Conservation (phyloP, 1,140 invertebrate species). For the Pseudachorutes palmiensis region DNA sequence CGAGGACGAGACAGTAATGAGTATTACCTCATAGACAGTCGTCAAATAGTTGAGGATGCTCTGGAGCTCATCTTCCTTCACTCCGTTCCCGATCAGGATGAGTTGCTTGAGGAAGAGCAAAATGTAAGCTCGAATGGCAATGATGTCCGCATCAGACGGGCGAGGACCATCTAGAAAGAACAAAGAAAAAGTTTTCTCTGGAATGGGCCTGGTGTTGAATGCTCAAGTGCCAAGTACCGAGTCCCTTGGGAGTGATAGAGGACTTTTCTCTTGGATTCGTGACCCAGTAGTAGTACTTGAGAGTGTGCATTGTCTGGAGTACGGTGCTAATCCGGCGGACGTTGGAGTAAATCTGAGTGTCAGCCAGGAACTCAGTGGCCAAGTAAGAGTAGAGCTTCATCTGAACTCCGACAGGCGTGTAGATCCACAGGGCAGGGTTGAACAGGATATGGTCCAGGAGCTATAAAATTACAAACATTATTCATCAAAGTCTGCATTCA, state of each 20-base stretch:
- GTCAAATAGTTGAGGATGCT: constrained; percentile 96
- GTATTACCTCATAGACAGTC: constrained; percentile 81
- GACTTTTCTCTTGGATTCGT: constrained; percentile 89
- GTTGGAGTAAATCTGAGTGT: constrained; percentile 95
- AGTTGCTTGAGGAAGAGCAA: constrained; percentile 91
- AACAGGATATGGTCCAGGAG: constrained; percentile 96
- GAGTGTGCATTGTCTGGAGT: constrained; percentile 92
- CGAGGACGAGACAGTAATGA: constrained; percentile 58
- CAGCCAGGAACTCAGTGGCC: constrained; percentile 93
- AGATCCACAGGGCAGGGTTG: constrained; percentile 98
- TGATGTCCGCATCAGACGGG: constrained; percentile 85
- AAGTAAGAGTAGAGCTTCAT: constrained; percentile 92
- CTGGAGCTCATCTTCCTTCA: constrained; percentile 97
- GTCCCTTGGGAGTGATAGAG: constrained; percentile 86
- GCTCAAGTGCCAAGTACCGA: no score
- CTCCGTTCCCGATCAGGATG: constrained; percentile 91
- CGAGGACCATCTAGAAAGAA: constrained; percentile 70
- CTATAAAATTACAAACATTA: constrained; percentile 46
- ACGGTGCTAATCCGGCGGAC: constrained; percentile 93
- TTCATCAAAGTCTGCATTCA: not conserved
- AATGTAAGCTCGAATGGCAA: constrained; percentile 89
- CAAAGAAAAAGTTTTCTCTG: no score
- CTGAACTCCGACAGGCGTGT: constrained; percentile 92
- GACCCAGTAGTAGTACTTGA: constrained; percentile 99
- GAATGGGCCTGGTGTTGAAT: no score